Conservation (phyloP, 2,888 invertebrate species). For the Cataglyphis rosenhaueri region DNA sequence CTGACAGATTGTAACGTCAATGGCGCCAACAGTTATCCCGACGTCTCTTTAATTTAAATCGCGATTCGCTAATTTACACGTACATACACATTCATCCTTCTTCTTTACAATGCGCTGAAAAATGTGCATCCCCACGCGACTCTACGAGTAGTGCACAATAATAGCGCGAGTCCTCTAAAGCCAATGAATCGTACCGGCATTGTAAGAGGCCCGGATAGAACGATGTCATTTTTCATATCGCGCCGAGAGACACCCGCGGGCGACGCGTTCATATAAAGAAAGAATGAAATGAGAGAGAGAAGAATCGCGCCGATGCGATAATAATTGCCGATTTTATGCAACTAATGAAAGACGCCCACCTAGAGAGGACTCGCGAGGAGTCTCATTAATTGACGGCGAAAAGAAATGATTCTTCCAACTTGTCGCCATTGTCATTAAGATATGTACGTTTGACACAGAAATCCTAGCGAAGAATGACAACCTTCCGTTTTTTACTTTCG, state of each 20-base stretch:
- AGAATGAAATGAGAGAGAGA: constrained; percentile 23
- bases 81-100: neutral
- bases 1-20: neutral
- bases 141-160: constrained; percentile 47
- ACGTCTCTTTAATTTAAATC: constrained; percentile 4
- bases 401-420: neutral
- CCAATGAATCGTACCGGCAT: neutral
- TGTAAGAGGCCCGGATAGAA: constrained; percentile 12
- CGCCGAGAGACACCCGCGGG: constrained; percentile 47
- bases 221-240: constrained; percentile 45
- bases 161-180: neutral
- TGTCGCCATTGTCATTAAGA: constrained; percentile 6
- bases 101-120: constrained; percentile 25
- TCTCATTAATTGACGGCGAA: neutral
- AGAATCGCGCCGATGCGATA: constrained; percentile 18
- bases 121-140: constrained; percentile 35
- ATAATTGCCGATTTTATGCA: constrained; percentile 44
- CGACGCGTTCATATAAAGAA: neutral
- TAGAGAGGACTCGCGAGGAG: neutral
- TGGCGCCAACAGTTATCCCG: neutral
- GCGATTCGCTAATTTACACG: neutral
- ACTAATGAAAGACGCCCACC: constrained; percentile 32
- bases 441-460: neutral
- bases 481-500: neutral
- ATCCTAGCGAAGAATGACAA: constrained; percentile 27